Evolutionary conservation across 2,113 vertebrate species (phyloP).

Genomic region (Dolichallabes microphthalmus): DNA sequence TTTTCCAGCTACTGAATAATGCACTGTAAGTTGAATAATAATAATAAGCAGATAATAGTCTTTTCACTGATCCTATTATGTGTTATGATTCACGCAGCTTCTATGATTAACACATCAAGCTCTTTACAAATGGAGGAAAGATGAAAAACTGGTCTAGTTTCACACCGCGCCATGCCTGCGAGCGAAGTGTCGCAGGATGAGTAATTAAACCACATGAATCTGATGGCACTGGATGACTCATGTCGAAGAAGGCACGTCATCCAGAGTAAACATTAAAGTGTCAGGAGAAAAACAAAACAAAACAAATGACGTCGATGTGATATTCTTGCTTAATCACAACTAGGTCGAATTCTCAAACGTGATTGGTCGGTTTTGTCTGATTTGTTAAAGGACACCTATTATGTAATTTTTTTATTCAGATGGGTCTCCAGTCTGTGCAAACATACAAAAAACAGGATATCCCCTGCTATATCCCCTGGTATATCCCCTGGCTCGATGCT

Average conservation of each 20-base stretch:
- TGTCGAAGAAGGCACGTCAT: background rate
- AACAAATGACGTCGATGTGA: background rate
- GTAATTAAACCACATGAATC: background rate
- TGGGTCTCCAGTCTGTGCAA: too few species aligned
- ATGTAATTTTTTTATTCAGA: too few species aligned
- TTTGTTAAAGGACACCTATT: background rate
- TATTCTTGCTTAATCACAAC: background rate
- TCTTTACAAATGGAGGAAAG: background rate
- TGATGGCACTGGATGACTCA: background rate
- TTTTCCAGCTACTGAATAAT: background rate
- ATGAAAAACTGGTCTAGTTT: slow-evolving; percentile 5
- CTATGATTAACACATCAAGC: slow-evolving; percentile 8
- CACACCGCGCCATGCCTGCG: background rate
- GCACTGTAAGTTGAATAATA: background rate
- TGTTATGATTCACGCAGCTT: background rate
- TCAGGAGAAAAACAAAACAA: background rate
- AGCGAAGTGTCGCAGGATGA: background rate
- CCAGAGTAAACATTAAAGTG: background rate
- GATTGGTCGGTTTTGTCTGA: background rate
- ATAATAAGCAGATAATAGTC: background rate
- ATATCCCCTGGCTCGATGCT: too few species aligned
- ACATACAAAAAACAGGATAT: too few species aligned
- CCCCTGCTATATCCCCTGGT: too few species aligned
- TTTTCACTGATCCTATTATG: background rate
- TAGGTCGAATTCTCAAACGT: background rate